These are phyloP conservation scores for Lophius americanus DNA, from an alignment of 2,797 vertebrate genomes.

Conservation along the genomic window DNA sequence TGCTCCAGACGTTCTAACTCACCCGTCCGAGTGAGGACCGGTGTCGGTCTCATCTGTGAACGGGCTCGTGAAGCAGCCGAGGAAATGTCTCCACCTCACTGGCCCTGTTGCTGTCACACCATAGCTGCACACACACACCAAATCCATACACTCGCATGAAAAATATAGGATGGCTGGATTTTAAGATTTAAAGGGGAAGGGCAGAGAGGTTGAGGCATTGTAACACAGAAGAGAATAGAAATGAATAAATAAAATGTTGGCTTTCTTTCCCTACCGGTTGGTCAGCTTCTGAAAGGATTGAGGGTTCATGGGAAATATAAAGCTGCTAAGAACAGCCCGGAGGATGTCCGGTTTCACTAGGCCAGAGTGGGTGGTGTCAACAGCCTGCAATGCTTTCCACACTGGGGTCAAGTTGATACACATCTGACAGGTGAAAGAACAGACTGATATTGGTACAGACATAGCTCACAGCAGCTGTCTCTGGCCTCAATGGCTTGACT, in stretches of 20 bases:
- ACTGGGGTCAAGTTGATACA: constrained; percentile 51
- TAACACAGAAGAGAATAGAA: constrained; percentile 29
- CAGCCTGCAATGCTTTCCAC: constrained; percentile 77
- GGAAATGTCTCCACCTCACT: constrained; percentile 78
- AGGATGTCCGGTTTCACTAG: constrained; percentile 80
- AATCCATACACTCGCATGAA: constrained; percentile 21
- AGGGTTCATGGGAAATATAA: constrained; percentile 77
- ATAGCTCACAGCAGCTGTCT: constrained; percentile 15
- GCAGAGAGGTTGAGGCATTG: constrained; percentile 35
- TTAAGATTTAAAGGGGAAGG: constrained; percentile 29
- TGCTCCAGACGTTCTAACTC: background rate
- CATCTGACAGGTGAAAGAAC: constrained; percentile 63
- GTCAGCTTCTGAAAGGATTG: constrained; percentile 81
- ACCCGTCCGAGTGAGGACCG: constrained; percentile 40
- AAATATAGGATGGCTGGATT: constrained; percentile 10
- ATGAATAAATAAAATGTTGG: constrained; percentile 13
- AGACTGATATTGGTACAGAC: constrained; percentile 4
- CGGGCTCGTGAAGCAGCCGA: constrained; percentile 59
- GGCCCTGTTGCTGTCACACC: constrained; percentile 64
- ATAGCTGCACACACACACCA: constrained; percentile 56
- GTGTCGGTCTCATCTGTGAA: constrained; percentile 22
- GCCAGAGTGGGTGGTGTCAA: constrained; percentile 72
- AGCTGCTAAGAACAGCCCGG: constrained; percentile 80
- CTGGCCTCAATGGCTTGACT: background rate
- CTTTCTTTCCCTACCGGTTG: constrained; percentile 68